A percentile compares a stretch with the other conserved stretches of the same genome.
Conservation (phyloP, 2,797 vertebrate species). For the Phaenicophaeus curvirostris region DNA sequence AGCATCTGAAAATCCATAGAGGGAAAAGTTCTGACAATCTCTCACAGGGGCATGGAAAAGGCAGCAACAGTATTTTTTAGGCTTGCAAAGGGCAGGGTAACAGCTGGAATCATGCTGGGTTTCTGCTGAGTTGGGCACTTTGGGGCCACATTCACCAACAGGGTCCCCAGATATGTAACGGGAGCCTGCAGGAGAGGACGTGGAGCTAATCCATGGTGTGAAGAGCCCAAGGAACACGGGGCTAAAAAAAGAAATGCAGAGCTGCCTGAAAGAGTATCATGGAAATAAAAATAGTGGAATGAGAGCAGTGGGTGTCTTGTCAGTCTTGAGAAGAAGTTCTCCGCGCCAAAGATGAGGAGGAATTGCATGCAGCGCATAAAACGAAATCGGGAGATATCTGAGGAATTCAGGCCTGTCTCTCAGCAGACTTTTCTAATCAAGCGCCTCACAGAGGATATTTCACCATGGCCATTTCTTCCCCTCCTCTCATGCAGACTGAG, state of each 20-base stretch:
- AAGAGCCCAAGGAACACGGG: constrained; percentile 64
- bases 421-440: constrained; percentile 65
- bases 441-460: constrained; percentile 45
- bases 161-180: constrained; percentile 28
- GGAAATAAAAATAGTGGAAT: constrained; percentile 79
- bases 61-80: background rate
- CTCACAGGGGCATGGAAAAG: background rate
- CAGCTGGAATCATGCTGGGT: constrained; percentile 5
- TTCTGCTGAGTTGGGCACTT: constrained; percentile 33
- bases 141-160: constrained; percentile 3
- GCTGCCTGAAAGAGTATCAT: constrained; percentile 73
- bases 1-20: background rate
- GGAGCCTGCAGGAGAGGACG: constrained; percentile 45
- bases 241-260: constrained; percentile 75
- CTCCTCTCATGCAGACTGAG: background rate
- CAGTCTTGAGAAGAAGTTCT: constrained; percentile 66
- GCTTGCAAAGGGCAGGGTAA: constrained; percentile 17
- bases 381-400: constrained; percentile 64
- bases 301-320: constrained; percentile 73
- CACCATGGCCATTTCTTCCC: constrained; percentile 31
- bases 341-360: constrained; percentile 64
- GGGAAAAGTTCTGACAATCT: constrained; percentile 15
- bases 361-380: constrained; percentile 67
- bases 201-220: constrained; percentile 58
- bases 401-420: constrained; percentile 69